Evolutionary conservation across 2,113 vertebrate species (phyloP), one percentile per base, ranked within the genome.

Genomic region (Nerophis lumbriciformis): DNA sequence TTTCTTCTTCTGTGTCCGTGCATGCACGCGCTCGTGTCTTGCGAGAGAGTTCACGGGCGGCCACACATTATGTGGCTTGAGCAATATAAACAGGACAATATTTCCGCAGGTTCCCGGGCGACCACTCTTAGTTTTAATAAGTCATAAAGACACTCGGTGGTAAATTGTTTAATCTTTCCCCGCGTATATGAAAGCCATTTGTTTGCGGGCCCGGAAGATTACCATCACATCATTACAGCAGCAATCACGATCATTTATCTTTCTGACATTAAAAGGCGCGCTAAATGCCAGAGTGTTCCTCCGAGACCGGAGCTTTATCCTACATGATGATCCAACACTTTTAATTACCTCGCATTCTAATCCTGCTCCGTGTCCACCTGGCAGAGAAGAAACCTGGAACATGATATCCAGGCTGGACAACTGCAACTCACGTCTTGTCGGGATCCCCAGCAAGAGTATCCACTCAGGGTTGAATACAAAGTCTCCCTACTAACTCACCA

Each of bases 181-280:
- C 62, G 57, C 73, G 58, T 87, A 90, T 88, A 90, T 91, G 84
- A 91, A 90, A 90, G 79, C 85, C 86, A 90, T 91, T 91, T 89
- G 83, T 91, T 90, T 88, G 85, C 71, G 77, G 72, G 73, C 79
- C 84, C 62, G 64, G 81, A 81, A 69, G 74, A 87, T 86, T 83
- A 87, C 80, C 79, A 83, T 77, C 78, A 81, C 75, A 75, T 87
- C 83, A 87, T 85, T 75, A 81, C 78, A 78, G 81, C 75, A 82
- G 74, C 80, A 62, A 81, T 87, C 83, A 88, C 88, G 83, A 86
- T 90, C 84, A 85, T 88, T 90, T 84, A 81, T 88, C 80, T 84
- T 76, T 83, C 72, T 80, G 79, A 83, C 80, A 83, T 83, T 81
- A 75, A 65, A 78, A 83, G 75, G 85, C 79, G 57, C 58, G 53